Percentiles rank a stretch among this genome's conserved stretches.
These are phyloP conservation scores for Anguilla obscura DNA, from an alignment of 2,797 vertebrate species.

Conservation along the genomic window DNA sequence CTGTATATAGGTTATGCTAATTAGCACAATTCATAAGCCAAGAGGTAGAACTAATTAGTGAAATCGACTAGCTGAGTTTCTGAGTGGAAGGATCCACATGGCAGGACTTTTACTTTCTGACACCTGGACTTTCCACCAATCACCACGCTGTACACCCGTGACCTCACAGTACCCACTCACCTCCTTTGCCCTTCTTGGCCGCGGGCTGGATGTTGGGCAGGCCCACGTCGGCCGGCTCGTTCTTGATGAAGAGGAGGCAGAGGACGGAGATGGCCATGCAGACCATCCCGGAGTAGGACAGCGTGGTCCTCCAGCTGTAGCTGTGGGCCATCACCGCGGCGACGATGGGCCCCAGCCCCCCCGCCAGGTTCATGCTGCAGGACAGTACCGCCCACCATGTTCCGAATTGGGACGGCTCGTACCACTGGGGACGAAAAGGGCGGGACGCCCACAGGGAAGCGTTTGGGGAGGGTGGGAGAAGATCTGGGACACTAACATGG, in stretches of 20 bases:
- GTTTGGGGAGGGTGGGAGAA: not conserved
- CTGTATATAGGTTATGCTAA: no score
- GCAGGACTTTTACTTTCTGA: no score
- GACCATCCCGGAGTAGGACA: constrained; percentile 82
- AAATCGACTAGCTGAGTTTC: no score
- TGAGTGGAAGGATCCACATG: no score
- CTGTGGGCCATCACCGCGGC: constrained; percentile 82
- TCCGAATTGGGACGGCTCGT: constrained; percentile 95
- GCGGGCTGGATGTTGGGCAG: constrained; percentile 79
- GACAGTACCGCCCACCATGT: constrained; percentile 96
- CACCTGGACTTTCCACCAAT: no score
- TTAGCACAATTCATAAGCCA: no score
- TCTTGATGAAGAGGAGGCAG: constrained; percentile 85
- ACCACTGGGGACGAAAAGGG: constrained; percentile 79
- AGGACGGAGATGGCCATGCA: constrained; percentile 80
- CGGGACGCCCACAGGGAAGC: not conserved
- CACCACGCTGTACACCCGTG: no score
- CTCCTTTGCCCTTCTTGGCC: constrained; percentile 81
- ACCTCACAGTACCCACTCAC: constrained; percentile 66
- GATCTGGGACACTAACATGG: not conserved
- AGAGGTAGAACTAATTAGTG: no score
- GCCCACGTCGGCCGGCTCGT: constrained; percentile 91
- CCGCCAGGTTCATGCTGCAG: constrained; percentile 96
- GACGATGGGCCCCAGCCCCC: constrained; percentile 89
- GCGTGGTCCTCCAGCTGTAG: constrained; percentile 89